These are phyloP conservation scores for Diuraphis noxia DNA, from an alignment of 1,140 invertebrate genomes.

Conservation along the genomic window DNA sequence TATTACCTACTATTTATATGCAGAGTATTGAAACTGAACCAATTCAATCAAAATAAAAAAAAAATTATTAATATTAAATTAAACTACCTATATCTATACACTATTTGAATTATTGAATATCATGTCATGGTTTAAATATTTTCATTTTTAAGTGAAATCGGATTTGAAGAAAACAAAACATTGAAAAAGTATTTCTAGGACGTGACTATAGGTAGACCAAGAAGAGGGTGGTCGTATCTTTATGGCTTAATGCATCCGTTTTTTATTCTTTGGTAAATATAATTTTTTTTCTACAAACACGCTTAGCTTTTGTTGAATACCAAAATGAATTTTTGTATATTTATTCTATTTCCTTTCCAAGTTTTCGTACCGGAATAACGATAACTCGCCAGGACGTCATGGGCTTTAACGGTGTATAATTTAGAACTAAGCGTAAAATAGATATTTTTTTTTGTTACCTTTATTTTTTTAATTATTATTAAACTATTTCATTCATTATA, in stretches of 20 bases:
- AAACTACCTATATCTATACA: neutral
- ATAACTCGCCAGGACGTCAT: neutral
- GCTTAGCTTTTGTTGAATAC: neutral
- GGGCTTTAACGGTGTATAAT: neutral
- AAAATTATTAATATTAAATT: neutral
- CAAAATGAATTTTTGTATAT: neutral
- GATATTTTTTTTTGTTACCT: neutral
- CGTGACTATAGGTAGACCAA: neutral
- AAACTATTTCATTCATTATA: no score
- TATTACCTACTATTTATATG: no score
- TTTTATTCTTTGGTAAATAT: neutral
- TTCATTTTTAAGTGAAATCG: neutral
- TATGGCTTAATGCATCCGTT: slow-evolving; percentile 10
- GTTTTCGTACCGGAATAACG: neutral
- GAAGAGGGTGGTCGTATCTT: neutral
- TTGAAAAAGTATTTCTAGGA: neutral
- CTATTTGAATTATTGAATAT: neutral
- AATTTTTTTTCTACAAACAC: slow-evolving; percentile 16
- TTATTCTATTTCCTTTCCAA: neutral
- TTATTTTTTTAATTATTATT: neutral
- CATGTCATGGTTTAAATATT: neutral
- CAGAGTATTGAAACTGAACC: neutral
- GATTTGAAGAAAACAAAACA: neutral
- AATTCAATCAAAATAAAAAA: neutral
- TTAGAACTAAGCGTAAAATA: neutral